Evolutionary conservation across 1,140 invertebrate species (phyloP).

Genomic region (Penaeus chinensis): DNA sequence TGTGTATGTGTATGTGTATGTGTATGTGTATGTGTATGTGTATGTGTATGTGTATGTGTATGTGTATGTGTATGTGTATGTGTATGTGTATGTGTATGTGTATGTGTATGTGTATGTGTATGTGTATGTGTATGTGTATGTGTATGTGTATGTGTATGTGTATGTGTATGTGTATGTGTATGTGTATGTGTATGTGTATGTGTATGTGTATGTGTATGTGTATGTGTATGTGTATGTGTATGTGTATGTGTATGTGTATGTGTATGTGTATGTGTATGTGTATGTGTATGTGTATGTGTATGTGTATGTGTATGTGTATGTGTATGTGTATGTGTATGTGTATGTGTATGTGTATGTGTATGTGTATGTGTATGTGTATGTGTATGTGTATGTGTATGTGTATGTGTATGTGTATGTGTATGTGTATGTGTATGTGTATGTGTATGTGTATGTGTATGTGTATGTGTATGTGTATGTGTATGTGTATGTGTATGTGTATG

Average conservation of each 20-base stretch:
- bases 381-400: too few species aligned
- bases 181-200: not conserved
- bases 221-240: not conserved
- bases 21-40: too few species aligned
- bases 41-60: too few species aligned
- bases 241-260: constrained; percentile 17
- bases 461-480: too few species aligned
- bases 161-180: too few species aligned
- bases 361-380: too few species aligned
- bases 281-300: constrained; percentile 15
- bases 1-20: too few species aligned
- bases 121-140: constrained; percentile 27
- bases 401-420: too few species aligned
- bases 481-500: too few species aligned
- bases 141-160: not conserved
- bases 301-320: not conserved
- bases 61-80: not conserved
- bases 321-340: constrained; percentile 30
- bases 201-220: not conserved
- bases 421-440: too few species aligned
- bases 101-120: constrained; percentile 31
- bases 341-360: not conserved
- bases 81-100: constrained; percentile 9
- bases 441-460: too few species aligned
- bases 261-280: constrained; percentile 28